phyloP scores from a whole-genome alignment of 2,888 invertebrate species.

The Pristionchus exspectatus region DNA sequence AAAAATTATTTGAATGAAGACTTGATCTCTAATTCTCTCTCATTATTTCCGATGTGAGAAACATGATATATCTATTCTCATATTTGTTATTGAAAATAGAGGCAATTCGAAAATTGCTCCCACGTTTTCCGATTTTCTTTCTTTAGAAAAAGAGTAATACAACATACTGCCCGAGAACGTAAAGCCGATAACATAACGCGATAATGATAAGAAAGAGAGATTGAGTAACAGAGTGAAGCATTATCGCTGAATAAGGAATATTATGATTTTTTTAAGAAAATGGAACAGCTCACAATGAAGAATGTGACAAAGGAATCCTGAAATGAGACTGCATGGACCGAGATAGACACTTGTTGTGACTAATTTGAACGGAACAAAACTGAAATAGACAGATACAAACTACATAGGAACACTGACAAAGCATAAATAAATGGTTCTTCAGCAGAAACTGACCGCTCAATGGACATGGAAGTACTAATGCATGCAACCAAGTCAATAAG shows the following conservation, averaged over 20 bases:
- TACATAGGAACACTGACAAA: neutral
- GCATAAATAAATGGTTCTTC: too few species aligned
- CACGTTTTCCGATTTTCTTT: neutral
- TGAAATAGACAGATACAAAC: neutral
- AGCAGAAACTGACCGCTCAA: neutral
- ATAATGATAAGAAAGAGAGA: constrained; percentile 2
- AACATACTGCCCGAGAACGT: constrained; percentile 3
- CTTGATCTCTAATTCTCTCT: neutral
- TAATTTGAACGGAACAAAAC: neutral
- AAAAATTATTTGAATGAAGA: neutral
- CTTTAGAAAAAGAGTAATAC: neutral
- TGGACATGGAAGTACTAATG: neutral
- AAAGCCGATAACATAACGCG: constrained; percentile 13
- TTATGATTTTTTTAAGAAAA: neutral
- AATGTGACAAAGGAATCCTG: neutral
- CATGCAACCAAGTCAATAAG: constrained; percentile 1
- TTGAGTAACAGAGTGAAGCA: neutral
- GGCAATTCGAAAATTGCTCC: neutral
- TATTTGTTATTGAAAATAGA: neutral
- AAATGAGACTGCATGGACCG: neutral
- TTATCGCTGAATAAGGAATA: neutral
- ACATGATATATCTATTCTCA: too few species aligned
- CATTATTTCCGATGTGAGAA: neutral
- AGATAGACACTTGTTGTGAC: neutral
- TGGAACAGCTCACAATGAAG: neutral